Evolutionary conservation across 2,888 invertebrate species (phyloP), one percentile per base, ranked within the genome.

Genomic region (Capitulum mitella): DNA sequence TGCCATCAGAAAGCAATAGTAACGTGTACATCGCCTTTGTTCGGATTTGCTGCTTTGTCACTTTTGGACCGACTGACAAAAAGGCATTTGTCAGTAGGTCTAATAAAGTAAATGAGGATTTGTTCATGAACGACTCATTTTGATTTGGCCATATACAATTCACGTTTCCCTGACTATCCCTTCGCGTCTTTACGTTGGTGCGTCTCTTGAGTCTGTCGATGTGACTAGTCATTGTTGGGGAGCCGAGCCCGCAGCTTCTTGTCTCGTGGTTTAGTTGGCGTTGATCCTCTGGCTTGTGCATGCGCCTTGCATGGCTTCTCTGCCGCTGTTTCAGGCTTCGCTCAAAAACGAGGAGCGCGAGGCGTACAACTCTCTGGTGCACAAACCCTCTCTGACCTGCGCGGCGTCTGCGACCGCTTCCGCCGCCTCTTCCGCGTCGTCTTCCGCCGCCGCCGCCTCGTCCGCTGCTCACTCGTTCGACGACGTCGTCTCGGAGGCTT

Each of bases 321-420:
- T 19, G 46, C n/a, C 16, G 51, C 58, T 80, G 46, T 76, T 48
- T 77, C 88, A 95, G 94, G 90, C 92, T 46, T 91, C 92, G 46
- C 89, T 96, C 83, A 93, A 94, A 32, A 92, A 93, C 84, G 95
- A 96, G 86, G 93, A 95, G 77, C 95, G 94, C 85, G 91, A 93
- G 84, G 98, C 96, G 0, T 98, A 98, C 87, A 93, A 94, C 84
- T 92, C 93, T 83, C 88, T 98, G 78, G 95, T 98, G 79, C 96
- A 97, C 85, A 89, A 91, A 81, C 90, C 91, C 76, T 82, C 83
- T 34, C 82, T 83, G 37, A 83, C 82, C 76, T 79, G 40, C 79
- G 79, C 77, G 77, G 64, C 79, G 80, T 79, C 79, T 82, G 77
- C 80, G 81, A 78, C 64, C 80, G 79, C 78, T 81, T 79, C 79